Conservation (phyloP, 2,888 invertebrate species). For the Microplitis deprimator region DNA sequence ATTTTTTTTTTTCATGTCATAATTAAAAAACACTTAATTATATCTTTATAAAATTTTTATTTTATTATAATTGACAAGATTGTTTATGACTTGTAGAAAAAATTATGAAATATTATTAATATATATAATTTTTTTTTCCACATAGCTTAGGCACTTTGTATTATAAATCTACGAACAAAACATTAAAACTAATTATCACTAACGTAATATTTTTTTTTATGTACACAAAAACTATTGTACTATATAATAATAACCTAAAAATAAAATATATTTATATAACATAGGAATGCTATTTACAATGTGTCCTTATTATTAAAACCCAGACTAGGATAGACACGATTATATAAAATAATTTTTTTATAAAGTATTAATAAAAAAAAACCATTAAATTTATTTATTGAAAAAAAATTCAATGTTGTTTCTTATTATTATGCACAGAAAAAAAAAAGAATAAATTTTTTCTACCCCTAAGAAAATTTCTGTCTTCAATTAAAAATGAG, state of each 20-base stretch:
- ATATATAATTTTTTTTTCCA: conserved; percentile 35
- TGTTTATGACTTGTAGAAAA: conserved; percentile 56
- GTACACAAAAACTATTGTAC: conserved; percentile 20
- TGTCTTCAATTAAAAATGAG: no score
- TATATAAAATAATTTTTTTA: not conserved
- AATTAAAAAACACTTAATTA: conserved; percentile 2
- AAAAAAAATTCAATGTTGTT: not conserved
- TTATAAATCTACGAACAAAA: conserved; percentile 43
- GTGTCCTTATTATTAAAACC: conserved; percentile 32
- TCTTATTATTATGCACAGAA: not conserved
- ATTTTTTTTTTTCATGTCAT: no score
- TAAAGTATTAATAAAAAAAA: conserved; percentile 15
- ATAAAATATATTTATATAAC: conserved; percentile 46
- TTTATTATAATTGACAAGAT: conserved; percentile 50
- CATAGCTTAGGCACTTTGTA: conserved; percentile 55
- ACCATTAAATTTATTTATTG: conserved; percentile 10
- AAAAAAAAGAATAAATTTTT: no score
- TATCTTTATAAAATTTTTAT: conserved; percentile 30
- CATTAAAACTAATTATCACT: conserved; percentile 33
- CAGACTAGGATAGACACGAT: conserved; percentile 35
- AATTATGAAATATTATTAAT: conserved; percentile 18
- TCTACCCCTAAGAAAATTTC: no score
- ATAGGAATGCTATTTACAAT: conserved; percentile 66
- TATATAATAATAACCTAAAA: conserved; percentile 28
- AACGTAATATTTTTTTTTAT: conserved; percentile 2